phyloP scores from a whole-genome alignment of 2,888 invertebrate genomes.

The Theretra japonica region DNA sequence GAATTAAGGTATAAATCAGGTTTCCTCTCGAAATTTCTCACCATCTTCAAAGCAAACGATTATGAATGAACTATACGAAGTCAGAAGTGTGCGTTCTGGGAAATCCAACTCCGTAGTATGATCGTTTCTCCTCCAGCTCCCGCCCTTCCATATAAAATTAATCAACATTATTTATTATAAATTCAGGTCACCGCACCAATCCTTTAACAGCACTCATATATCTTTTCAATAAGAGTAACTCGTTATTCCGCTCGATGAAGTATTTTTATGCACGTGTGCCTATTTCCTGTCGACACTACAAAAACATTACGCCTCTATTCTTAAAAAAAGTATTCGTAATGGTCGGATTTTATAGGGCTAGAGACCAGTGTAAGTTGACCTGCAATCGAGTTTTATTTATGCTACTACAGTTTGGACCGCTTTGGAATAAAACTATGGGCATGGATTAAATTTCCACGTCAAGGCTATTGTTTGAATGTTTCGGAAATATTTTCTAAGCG shows the following conservation, averaged over 20 bases:
- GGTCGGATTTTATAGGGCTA: conserved; percentile 42
- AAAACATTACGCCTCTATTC: conserved; percentile 49
- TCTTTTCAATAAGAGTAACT: conserved; percentile 31
- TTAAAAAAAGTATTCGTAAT: conserved; percentile 47
- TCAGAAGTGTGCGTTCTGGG: too few species aligned
- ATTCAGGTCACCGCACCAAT: conserved; percentile 4
- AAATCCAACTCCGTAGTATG: too few species aligned
- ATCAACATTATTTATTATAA: background rate
- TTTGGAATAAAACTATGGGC: background rate
- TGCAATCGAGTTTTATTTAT: background rate
- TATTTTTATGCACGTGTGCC: conserved; percentile 34
- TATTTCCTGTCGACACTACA: conserved; percentile 46
- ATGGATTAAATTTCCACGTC: background rate
- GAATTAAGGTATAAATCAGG: too few species aligned
- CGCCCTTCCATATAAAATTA: too few species aligned
- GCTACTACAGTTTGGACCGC: background rate
- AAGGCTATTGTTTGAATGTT: too few species aligned
- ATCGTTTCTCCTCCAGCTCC: too few species aligned
- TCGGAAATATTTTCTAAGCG: too few species aligned
- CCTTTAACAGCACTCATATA: conserved; percentile 23
- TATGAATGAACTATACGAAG: too few species aligned
- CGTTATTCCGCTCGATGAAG: conserved; percentile 28
- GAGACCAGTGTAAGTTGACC: conserved; percentile 39
- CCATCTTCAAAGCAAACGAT: too few species aligned
- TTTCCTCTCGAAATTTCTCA: too few species aligned